Evolutionary conservation across 2,797 vertebrate species (phyloP), one percentile per base, ranked within the genome.

Genomic region (Coluber constrictor): DNA sequence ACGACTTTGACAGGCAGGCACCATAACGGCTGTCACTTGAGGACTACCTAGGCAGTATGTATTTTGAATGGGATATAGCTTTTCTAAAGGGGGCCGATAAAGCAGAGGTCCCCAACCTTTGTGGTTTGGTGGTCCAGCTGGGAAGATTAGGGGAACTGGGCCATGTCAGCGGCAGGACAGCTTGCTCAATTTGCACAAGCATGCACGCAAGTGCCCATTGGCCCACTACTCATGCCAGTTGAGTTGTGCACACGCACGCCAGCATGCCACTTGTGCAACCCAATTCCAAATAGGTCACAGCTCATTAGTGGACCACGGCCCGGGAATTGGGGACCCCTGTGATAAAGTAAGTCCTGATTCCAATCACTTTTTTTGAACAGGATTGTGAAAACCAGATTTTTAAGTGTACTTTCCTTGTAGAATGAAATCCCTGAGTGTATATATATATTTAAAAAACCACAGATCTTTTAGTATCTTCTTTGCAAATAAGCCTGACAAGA

Each of bases 401-500:
- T 66, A 87, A 87, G 5, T 16, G 27, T 20, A 70, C 8, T 20
- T 43, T 27, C 23, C 63, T 61, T 60, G 25, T 23, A 37, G 10
- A 15, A 91, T 88, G 79, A 79, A 92, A 47, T 6, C 20, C 11
- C 4, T 16, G 3, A 25, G 7, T 60, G 6, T 13, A 20, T 60
- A 23, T 23, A 8, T 23, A 60, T 23, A 8, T 86, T 74, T 56
- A 55, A 79, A 20, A 12, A 37, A 32, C 29, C 47, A 47, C 29
- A n/a, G 16, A 16, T 83, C 27, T n/a, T 88, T 79, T 29, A 32
- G 23, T 15, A 0, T 32, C 55, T 5, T 55, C 83, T 92, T 0
- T 37, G 25, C 0, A 0, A 3, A 86, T 12, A 87, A 37, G 54
- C 51, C 59, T 29, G 37, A 8, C 56, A 90, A 8, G n/a, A 32